Base-by-base conservation (phyloP, 2,888 invertebrate species). In the Paralinhomoeus sp. region DNA sequence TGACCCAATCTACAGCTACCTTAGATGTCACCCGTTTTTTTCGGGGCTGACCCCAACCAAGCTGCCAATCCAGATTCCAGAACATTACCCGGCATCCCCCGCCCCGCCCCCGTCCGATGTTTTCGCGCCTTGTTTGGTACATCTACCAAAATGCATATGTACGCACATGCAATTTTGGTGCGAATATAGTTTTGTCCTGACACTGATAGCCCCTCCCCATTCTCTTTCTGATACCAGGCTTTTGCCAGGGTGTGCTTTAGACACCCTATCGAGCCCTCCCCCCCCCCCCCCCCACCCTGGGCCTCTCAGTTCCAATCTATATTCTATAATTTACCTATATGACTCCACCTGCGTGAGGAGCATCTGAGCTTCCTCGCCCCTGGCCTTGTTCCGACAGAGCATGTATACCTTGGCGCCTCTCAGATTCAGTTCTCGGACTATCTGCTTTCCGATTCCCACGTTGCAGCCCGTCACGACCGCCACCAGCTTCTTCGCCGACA, bases 391-490 rank as follows among this genome's bases (percentile, higher is more conserved):
- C 17, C 60, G 49, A 43, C 58, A 58, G 13, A 57, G 44, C 55
- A 60, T 51, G 49, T 61, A 60, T 15, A 55, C 53, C 51, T 54
- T 45, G 27, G 45, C 45, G 17, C 47, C 47, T 22, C 47, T 15
- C 17, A 38, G 24, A 24, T 42, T 42, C 36, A 47, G 40, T 35
- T 47, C 45, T 27, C 44, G 36, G 24, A 37, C 45, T 23, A 47
- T 42, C 34, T 42, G 36, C 35, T 54, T 58, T 71, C 75, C 93
- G 57, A 93, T 89, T 3, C 91, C 93, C 49, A 74, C 69, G 66
- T 83, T 89, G 1, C 79, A 80, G 13, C 91, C 91, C 7, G 91
- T 91, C 31, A 91, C 72, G 7, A 93, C 63, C 0, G 80, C 83
- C 57, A 77, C 68, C 65, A 79, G 80, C 1, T 78, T 78, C 43